Evolutionary conservation across 2,797 vertebrate genomes (phyloP).

Genomic region (Peromyscus nudipes): DNA sequence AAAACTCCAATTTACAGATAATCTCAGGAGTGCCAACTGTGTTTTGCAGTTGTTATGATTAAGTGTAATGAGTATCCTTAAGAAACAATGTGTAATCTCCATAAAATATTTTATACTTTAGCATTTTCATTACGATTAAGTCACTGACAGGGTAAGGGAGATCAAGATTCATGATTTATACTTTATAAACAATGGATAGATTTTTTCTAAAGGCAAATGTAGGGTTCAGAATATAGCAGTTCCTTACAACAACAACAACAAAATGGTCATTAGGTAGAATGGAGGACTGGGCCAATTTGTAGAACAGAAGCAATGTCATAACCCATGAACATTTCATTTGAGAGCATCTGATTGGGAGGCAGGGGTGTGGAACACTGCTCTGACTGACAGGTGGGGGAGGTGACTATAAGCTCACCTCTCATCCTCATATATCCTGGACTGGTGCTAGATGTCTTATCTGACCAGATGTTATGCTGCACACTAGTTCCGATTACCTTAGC

Average conservation of each 20-base stretch:
- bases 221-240: not conserved
- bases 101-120: slow-evolving; percentile 43
- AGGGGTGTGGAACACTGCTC: not conserved
- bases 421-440: not conserved
- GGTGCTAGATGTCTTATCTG: not conserved
- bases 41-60: slow-evolving; percentile 5
- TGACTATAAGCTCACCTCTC: not conserved
- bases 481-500: not conserved
- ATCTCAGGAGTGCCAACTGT: not conserved
- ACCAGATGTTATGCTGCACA: not conserved
- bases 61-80: not conserved
- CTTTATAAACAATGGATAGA: not conserved
- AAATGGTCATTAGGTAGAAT: not conserved
- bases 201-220: slow-evolving; percentile 32
- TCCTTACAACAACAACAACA: not conserved
- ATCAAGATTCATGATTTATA: slow-evolving; percentile 35
- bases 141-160: not conserved
- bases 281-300: not conserved
- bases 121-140: slow-evolving; percentile 52
- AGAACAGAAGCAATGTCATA: not conserved
- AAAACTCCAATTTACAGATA: not conserved
- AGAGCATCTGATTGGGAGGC: not conserved
- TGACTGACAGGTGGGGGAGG: not conserved
- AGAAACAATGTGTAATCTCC: slow-evolving; percentile 27
- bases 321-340: not conserved